Base-by-base conservation (phyloP, 2,888 invertebrate species). In the Lomographa bimaculata region DNA sequence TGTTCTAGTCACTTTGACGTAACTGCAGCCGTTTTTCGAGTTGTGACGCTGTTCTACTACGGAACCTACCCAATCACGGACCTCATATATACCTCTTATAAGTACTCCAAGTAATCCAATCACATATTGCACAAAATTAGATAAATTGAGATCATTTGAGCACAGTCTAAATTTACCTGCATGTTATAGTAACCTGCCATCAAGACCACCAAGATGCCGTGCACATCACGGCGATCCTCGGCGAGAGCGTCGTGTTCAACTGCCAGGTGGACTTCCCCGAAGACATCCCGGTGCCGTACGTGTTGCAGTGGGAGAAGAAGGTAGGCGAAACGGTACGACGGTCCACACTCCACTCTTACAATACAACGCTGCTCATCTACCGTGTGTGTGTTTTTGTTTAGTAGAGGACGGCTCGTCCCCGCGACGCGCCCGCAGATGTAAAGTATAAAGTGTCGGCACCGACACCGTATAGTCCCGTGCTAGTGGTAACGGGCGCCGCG, bases 251-350 rank as follows among this genome's bases (percentile, higher is more conserved):
- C 90, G 95, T 98, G 83, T 96, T 98, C 92, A 97, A 97, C 91
- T 98, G 98, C 91, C 96, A 97, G 91, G 97, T 98, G 90, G 96
- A 97, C 91, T 98, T 97, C 91, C 96, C 97, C 84, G 96, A 96
- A 89, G 96, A 97, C 90, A 94, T 96, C 90, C 96, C 97, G 79
- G 96, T 97, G 91, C 97, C 97, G 90, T 97, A 97, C 92, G 97
- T 98, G 91, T 94, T 98, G 89, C 97, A 97, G 93, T 98, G 98
- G 98, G 96, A 97, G 94, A 98, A 98, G 95, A 97, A 97, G 96
- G 97, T 97, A 95, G 95, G 95, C 94, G 95, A 95, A 92, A 94
- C 95, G 96, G 96, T 96, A 96, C 94, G 96, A 93, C 94, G 93
- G 79, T 71, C 82, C 77, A 85, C 85, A 82, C 85, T 84, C 85